Evolutionary conservation across 2,797 vertebrate species (phyloP).

Genomic region (Halcyon leucocephala): DNA sequence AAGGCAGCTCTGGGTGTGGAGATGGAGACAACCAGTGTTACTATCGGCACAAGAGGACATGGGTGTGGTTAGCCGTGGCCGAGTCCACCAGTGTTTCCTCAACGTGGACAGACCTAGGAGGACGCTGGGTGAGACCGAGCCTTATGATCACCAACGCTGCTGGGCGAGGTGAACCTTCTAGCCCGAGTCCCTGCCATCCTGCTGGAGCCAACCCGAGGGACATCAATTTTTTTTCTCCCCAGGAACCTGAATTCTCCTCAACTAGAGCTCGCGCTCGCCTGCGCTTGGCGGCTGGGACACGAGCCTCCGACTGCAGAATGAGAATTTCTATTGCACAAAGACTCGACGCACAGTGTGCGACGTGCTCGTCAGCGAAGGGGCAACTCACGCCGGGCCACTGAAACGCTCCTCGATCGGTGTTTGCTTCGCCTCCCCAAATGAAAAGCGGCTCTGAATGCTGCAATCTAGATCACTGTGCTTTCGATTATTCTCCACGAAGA

Average conservation of each 20-base stretch:
- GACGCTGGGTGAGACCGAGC: rapidly evolving
- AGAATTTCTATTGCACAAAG: conserved; percentile 78
- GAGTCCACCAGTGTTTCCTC: rapidly evolving
- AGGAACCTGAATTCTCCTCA: conserved; percentile 43
- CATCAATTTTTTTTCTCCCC: not conserved
- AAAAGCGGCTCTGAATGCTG: conserved; percentile 31
- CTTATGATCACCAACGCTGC: not conserved
- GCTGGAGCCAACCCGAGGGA: conserved; percentile 10
- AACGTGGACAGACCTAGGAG: not conserved
- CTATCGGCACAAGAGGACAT: not conserved
- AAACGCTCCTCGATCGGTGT: not conserved
- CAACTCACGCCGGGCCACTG: not conserved
- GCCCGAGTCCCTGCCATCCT: not conserved
- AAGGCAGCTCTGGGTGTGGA: rapidly evolving
- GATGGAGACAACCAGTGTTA: not conserved
- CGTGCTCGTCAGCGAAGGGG: conserved; percentile 57
- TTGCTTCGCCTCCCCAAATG: not conserved
- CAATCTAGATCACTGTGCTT: conserved; percentile 72
- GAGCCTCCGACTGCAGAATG: not conserved
- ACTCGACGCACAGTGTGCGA: conserved; percentile 45
- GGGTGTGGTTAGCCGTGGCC: not conserved
- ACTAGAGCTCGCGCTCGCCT: conserved; percentile 48
- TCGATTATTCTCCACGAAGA: conserved; percentile 59
- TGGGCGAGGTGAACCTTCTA: not conserved
- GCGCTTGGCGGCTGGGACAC: conserved; percentile 31